phyloP scores from a whole-genome alignment of 2,113 vertebrate species.

The Gallinago jamesoni region DNA sequence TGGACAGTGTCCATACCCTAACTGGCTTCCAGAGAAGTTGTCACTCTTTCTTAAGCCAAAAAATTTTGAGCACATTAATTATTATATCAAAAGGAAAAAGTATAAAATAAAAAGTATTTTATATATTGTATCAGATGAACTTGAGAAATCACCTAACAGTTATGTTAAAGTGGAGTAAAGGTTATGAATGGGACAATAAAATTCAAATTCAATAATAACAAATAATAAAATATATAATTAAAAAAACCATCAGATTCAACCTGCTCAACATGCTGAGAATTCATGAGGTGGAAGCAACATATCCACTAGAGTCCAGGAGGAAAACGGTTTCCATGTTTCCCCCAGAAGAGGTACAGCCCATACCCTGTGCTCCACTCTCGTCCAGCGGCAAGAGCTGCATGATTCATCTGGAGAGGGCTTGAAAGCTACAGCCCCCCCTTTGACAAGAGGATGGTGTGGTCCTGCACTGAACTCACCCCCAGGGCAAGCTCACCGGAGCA shows the following conservation, averaged over 20 bases:
- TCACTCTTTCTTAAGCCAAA: background rate
- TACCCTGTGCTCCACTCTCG: background rate
- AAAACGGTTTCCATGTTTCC: accelerated
- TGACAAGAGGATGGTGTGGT: accelerated
- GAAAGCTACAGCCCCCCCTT: background rate
- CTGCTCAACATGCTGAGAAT: background rate
- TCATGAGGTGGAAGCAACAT: background rate
- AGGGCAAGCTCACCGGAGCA: accelerated
- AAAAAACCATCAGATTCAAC: background rate
- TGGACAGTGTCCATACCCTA: background rate
- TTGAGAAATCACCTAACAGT: background rate
- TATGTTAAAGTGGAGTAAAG: background rate
- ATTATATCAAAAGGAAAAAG: background rate
- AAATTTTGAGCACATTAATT: background rate
- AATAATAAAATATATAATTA: too few species aligned
- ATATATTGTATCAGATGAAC: background rate
- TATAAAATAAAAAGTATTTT: background rate
- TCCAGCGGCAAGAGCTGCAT: accelerated
- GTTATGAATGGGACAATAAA: background rate
- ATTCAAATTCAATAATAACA: background rate
- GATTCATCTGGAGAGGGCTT: too few species aligned
- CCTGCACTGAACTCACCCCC: accelerated
- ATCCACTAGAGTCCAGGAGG: background rate
- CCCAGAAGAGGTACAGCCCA: background rate
- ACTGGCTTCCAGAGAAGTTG: background rate